Base-by-base conservation (phyloP, 1,140 invertebrate species). In the Drosophila bocqueti region DNA sequence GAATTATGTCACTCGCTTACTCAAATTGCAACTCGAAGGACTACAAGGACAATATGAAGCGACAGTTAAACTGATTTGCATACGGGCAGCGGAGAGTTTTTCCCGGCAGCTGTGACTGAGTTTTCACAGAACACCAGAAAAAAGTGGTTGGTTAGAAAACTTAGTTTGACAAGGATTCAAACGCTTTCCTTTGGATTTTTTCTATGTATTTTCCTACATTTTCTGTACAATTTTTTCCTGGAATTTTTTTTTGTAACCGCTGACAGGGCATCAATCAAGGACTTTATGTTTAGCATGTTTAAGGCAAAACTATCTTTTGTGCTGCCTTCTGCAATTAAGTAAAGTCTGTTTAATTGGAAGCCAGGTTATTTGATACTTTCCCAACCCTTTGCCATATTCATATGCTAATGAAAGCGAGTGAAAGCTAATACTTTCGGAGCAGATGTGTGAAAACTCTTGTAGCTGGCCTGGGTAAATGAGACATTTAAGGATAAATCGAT, bases 1-100 rank as follows among this genome's bases (percentile, higher is more conserved):
- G 87, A 92, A 92, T 92, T 92, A 92, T 92, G 91, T 92, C 91
- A 92, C 75, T 83, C 83, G 79, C 68, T 80, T 91, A 78, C 91
- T 92, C 91, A 92, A 92, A 92, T 92, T 92, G 91, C 91, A 92
- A 52, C 34, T 43, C 29, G 42, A 31, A 47, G 54, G 54, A 57
- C 34, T 7, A 24, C 34, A 26, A 47, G 58, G 58, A 79, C 16
- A 18, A 74, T n/a, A 40, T 67, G 68, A 72, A 82, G 47, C 63
- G 57, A 66, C 71, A 60, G 57, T 69, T 74, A 16, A 42, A 46
- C 84, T 83, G 62, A 87, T 89, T 89, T 90, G 81, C 84, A 89
- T 89, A 89, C 40, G 77, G 60, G 62, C 21, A 69, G 43, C 40
- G 24, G 9, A 42, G 61, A 76, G 34, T 57, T 76, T 81, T 81